Conservation (phyloP, 2,113 vertebrate genomes). For the Megalops atlanticus region DNA sequence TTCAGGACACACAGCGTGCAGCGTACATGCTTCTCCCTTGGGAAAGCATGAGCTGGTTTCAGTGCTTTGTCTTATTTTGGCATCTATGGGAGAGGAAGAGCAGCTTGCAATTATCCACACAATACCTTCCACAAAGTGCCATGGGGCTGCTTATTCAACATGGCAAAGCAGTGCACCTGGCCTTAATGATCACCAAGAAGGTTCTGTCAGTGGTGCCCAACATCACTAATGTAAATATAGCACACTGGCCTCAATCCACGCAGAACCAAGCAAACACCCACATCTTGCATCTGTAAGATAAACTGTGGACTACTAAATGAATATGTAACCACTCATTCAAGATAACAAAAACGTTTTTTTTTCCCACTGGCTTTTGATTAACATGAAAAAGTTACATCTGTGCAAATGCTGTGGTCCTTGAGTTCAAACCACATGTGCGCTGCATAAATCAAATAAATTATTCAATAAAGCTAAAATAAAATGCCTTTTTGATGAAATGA, state of each 20-base stretch:
- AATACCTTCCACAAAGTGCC: background rate
- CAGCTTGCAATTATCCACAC: background rate
- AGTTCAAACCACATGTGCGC: too few species aligned
- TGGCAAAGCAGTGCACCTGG: too few species aligned
- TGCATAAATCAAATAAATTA: too few species aligned
- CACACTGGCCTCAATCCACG: background rate
- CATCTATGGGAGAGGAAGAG: background rate
- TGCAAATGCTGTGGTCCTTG: too few species aligned
- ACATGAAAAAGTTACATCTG: too few species aligned
- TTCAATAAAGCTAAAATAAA: too few species aligned
- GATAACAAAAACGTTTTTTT: background rate
- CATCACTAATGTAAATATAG: background rate
- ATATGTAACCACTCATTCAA: background rate
- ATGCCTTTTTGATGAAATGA: too few species aligned
- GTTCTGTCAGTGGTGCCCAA: background rate
- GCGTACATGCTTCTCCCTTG: background rate
- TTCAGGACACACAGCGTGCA: background rate
- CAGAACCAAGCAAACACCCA: background rate
- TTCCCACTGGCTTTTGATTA: too few species aligned
- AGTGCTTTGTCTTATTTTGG: background rate
- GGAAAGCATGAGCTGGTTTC: background rate
- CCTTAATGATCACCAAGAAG: too few species aligned
- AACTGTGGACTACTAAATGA: background rate
- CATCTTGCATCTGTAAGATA: background rate
- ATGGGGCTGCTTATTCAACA: background rate